phyloP scores from a whole-genome alignment of 2,888 invertebrate genomes.

The Diachrysia chrysitis region DNA sequence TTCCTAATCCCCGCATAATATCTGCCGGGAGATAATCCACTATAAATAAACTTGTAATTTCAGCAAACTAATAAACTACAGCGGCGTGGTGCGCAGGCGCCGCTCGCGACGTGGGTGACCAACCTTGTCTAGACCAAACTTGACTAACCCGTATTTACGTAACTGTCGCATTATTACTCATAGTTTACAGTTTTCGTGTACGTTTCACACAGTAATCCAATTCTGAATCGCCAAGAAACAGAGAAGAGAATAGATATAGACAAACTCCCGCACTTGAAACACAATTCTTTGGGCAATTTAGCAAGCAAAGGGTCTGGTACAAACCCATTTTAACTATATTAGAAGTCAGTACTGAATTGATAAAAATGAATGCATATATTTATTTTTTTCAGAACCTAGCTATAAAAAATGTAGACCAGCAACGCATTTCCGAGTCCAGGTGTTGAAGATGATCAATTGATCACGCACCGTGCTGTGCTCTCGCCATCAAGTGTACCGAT shows the following conservation, averaged over 20 bases:
- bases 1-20: constrained; percentile 19
- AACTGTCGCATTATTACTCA: constrained; percentile 50
- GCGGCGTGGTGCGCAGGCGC: constrained; percentile 56
- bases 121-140: constrained; percentile 68
- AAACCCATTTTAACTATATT: background rate
- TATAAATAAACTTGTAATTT: constrained; percentile 49
- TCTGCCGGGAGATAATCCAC: constrained; percentile 39
- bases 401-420: too few relatives aligned
- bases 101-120: constrained; percentile 61
- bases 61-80: constrained; percentile 39
- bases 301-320: background rate
- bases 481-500: background rate
- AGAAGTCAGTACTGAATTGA: too few relatives aligned
- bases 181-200: constrained; percentile 37
- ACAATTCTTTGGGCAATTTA: background rate
- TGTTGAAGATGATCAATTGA: background rate
- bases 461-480: background rate
- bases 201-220: background rate
- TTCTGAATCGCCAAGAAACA: background rate
- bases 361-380: too few relatives aligned
- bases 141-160: constrained; percentile 64
- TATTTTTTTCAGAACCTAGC: too few relatives aligned
- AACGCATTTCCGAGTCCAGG: background rate
- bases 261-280: background rate
- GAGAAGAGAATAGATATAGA: background rate